phyloP scores from a whole-genome alignment of 2,113 vertebrate genomes.

The Ciconia stormi region DNA sequence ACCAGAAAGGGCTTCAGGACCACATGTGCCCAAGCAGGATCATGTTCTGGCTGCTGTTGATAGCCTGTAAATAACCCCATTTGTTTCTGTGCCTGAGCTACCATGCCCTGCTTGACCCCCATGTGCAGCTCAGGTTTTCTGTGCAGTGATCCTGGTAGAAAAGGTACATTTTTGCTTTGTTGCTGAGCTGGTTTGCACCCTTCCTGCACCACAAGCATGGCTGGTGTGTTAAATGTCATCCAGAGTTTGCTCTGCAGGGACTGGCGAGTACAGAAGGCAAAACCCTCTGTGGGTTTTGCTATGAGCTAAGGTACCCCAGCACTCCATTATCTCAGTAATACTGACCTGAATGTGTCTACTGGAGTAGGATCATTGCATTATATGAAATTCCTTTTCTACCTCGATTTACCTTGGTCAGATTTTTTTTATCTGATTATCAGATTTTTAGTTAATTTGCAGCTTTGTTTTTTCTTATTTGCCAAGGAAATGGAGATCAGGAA shows the following conservation, averaged over 20 bases:
- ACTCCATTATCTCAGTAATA: not conserved
- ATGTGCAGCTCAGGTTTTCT: not conserved
- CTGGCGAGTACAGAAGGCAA: not conserved
- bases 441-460: not conserved
- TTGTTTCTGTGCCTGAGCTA: not conserved
- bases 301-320: not conserved
- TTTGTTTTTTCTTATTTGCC: not conserved
- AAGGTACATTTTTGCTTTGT: not conserved
- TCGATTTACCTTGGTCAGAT: not conserved
- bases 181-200: not conserved
- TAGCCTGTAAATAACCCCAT: not conserved
- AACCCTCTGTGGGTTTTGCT: not conserved
- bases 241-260: not conserved
- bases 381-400: not conserved
- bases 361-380: rapidly evolving
- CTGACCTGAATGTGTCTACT: not conserved
- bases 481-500: not conserved
- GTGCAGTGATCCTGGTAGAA: not conserved
- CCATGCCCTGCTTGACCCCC: not conserved
- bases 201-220: not conserved
- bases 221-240: not conserved
- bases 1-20: not conserved
- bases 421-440: not conserved
- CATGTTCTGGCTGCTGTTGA: not conserved
- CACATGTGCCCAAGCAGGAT: not conserved